A percentile compares a stretch with the other conserved stretches of the same genome.
Conservation (phyloP, 2,888 invertebrate species). For the Elysia crispata region DNA sequence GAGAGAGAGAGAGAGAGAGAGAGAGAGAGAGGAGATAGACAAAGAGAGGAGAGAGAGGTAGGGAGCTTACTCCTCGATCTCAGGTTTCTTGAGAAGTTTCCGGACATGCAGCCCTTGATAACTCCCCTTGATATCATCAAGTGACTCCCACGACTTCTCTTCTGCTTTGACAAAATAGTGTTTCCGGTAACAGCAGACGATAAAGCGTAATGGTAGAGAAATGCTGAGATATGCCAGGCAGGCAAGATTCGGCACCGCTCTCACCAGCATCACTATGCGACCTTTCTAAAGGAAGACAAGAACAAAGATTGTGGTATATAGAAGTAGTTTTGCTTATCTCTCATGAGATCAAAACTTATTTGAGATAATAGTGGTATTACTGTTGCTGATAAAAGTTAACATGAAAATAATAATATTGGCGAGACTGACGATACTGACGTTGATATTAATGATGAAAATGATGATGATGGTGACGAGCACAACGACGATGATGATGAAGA, state of each 20-base stretch:
- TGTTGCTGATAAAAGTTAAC: too few species aligned
- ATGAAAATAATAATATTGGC: too few species aligned
- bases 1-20: neutral
- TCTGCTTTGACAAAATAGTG: slow-evolving; percentile 17
- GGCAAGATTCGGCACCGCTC: slow-evolving; percentile 21
- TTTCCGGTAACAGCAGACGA: slow-evolving; percentile 47
- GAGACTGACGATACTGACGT: too few species aligned
- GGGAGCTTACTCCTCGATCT: slow-evolving; percentile 37
- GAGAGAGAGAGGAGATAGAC: neutral
- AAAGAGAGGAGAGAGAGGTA: neutral
- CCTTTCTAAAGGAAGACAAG: slow-evolving; percentile 36
- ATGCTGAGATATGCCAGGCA: slow-evolving; percentile 39
- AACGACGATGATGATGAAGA: too few species aligned
- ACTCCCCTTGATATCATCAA: slow-evolving; percentile 50
- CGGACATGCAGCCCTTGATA: slow-evolving; percentile 56
- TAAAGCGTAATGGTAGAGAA: slow-evolving; percentile 52
- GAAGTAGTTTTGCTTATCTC: too few species aligned
- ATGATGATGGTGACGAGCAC: too few species aligned
- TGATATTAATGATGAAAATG: too few species aligned
- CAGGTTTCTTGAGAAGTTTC: slow-evolving; percentile 52
- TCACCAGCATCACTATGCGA: slow-evolving; percentile 29
- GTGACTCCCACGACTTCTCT: slow-evolving; percentile 34
- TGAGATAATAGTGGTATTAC: too few species aligned
- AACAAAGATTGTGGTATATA: too few species aligned
- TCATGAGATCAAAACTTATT: too few species aligned